Percentiles rank a stretch among this genome's conserved stretches.
phyloP scores from a whole-genome alignment of 1,140 invertebrate species.

The Chironomus tepperi region DNA sequence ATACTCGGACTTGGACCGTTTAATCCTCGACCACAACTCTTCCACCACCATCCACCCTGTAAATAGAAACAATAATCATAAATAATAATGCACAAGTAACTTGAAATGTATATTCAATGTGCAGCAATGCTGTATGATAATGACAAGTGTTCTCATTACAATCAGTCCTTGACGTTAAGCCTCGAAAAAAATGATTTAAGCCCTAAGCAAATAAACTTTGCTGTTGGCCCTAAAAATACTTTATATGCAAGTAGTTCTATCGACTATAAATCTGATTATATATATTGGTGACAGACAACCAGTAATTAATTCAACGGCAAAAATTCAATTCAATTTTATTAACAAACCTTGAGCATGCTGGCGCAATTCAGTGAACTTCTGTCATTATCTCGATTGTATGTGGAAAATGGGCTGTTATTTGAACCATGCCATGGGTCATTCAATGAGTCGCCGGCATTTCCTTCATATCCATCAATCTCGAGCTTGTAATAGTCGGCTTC shows the following conservation, averaged over 20 bases:
- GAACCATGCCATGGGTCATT: slow-evolving; percentile 82
- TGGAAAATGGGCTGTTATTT: slow-evolving; percentile 81
- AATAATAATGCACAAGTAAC: no score
- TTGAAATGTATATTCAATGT: no score
- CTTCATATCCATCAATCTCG: slow-evolving; percentile 77
- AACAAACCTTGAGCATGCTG: slow-evolving; percentile 22
- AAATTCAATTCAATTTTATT: no score
- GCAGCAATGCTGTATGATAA: no score
- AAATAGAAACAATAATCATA: background rate
- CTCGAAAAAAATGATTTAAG: background rate
- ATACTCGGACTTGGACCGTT: slow-evolving; percentile 65
- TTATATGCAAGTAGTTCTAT: no score
- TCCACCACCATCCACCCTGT: slow-evolving; percentile 87
- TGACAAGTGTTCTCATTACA: no score
- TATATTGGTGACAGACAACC: background rate
- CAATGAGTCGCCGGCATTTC: slow-evolving; percentile 73
- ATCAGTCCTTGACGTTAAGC: background rate
- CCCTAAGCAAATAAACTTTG: background rate
- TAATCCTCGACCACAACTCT: slow-evolving; percentile 77
- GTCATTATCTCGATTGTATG: slow-evolving; percentile 71
- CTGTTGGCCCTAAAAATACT: no score
- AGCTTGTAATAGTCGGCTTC: slow-evolving; percentile 80
- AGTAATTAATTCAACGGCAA: background rate
- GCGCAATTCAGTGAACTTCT: slow-evolving; percentile 64
- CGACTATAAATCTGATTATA: no score